These are phyloP conservation scores for Anabacerthia variegaticeps DNA, from an alignment of 2,797 vertebrate species.

Conservation along the genomic window DNA sequence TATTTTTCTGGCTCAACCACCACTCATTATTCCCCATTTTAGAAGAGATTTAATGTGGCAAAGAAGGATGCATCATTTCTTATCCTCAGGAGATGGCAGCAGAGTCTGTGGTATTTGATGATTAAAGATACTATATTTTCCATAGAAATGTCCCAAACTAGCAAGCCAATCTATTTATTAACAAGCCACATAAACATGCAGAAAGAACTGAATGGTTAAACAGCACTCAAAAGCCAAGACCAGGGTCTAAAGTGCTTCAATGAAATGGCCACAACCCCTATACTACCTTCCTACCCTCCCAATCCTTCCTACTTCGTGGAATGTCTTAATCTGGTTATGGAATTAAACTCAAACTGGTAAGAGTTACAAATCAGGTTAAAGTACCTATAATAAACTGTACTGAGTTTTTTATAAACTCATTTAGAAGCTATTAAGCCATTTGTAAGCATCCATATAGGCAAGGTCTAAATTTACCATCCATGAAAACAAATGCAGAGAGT, in stretches of 20 bases:
- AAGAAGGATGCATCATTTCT: slow-evolving; percentile 3
- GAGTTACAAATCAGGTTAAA: slow-evolving; percentile 12
- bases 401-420: background rate
- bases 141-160: background rate
- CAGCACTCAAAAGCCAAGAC: background rate
- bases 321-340: slow-evolving; percentile 15
- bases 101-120: background rate
- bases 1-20: slow-evolving; percentile 1
- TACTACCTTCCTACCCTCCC: background rate
- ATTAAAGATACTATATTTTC: background rate
- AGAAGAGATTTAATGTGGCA: background rate
- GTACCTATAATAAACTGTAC: background rate
- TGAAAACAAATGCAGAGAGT: background rate
- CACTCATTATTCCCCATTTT: slow-evolving; percentile 6
- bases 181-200: background rate
- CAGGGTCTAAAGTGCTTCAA: background rate
- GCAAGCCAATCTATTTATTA: background rate
- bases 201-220: background rate
- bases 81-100: slow-evolving; percentile 48
- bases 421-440: background rate
- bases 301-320: background rate
- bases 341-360: background rate
- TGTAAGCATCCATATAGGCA: background rate
- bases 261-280: background rate
- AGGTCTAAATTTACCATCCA: background rate